Base-by-base conservation (phyloP, 2,888 invertebrate genomes). In the Agonopterix subpropinquella region DNA sequence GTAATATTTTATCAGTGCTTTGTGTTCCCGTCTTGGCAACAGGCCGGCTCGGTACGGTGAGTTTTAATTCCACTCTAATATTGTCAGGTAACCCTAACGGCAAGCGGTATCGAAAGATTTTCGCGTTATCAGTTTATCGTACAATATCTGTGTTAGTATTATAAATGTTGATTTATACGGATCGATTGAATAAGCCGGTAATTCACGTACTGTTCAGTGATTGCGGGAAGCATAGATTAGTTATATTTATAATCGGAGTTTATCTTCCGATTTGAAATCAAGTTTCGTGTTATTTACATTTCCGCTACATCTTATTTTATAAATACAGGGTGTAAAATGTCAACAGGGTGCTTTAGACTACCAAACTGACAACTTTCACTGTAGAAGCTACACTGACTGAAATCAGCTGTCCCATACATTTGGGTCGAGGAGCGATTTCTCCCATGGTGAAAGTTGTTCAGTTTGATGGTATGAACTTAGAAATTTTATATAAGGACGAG, bases 1-100 rank as follows among this genome's bases (percentile, higher is more conserved):
- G 50, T 67, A 69, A 66, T 67, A 68, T 70, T 72, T 70, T 60
- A 55, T 63, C 59, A 61, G 68, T 68, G 66, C 53, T 57, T 53
- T 52, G 18, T 42, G 51, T 53, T 54, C 51, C 59, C 56, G 57
- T 53, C 56, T 58, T 59, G 56, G 59, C 56, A 53, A 58, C 60
- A 55, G 54, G 56, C 65, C 62, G 64, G 58, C 51, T 51, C 55
- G 58, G 66, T 68, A 54, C 64, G 54, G 78, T 79, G 53, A 77
- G 78, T 77, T 64, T 57, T 57, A 49, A 49, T 58, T 53, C 54
- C 11, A 42, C 11, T 8, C 2, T 39, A 11, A 41, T 41, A 53
- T 55, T 53, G 52, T 43, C 42, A 36, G 5, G 43, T 55, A 51
- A 52, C 49, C 51, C 47, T 49, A 41, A 28, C 13, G 37, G 41